A percentile compares a stretch with the other conserved stretches of the same genome.
Conservation (phyloP, 2,797 vertebrate genomes). For the Lithobates sylvaticus region DNA sequence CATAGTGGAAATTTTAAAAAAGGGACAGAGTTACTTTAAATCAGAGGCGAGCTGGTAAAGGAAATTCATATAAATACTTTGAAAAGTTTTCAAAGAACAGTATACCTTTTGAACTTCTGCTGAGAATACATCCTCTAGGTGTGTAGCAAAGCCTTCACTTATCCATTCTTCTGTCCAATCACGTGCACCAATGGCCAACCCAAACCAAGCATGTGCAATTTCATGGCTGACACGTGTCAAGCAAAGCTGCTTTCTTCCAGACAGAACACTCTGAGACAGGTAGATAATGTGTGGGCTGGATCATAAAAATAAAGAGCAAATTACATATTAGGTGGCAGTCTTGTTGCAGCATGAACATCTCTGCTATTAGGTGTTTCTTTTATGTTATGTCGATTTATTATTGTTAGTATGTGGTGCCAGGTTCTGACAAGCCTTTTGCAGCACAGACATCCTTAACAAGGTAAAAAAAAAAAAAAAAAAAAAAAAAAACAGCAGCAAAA, state of each 20-base stretch:
- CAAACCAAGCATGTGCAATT: constrained; percentile 97
- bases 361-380: constrained; percentile 67
- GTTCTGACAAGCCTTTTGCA: constrained; percentile 65
- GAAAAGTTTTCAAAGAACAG: not conserved
- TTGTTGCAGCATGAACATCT: constrained; percentile 63
- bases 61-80: not conserved
- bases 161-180: constrained; percentile 99
- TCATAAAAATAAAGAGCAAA: constrained; percentile 62
- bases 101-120: constrained; percentile 86
- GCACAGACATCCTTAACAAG: constrained; percentile 9
- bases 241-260: constrained; percentile 79
- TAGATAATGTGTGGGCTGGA: constrained; percentile 94
- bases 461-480: not conserved
- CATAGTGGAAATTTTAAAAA: too few relatives aligned
- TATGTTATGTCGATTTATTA: constrained; percentile 71
- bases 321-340: constrained; percentile 55
- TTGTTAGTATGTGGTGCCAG: constrained; percentile 70
- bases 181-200: constrained; percentile 90
- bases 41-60: not conserved
- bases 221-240: constrained; percentile 94
- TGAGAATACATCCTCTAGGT: constrained; percentile 93
- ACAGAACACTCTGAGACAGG: constrained; percentile 90
- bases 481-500: not conserved
- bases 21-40: too few relatives aligned
- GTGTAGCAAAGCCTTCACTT: constrained; percentile 97